phyloP scores from a whole-genome alignment of 1,140 invertebrate species.

The Hestina assimilis region DNA sequence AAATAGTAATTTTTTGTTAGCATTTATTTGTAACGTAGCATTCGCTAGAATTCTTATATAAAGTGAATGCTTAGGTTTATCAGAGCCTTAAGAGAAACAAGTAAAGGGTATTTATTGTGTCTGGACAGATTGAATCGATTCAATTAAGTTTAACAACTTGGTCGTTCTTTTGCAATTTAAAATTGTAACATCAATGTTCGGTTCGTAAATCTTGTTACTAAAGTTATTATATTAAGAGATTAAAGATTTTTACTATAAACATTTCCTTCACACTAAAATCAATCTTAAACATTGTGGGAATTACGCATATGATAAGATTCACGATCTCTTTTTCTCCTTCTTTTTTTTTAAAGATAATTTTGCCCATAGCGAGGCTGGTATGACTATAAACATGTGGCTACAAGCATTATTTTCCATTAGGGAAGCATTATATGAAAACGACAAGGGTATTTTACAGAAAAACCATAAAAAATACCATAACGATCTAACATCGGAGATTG shows the following conservation, averaged over 20 bases:
- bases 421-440: no score
- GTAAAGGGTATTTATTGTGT: slow-evolving; percentile 8
- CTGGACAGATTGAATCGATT: slow-evolving; percentile 10
- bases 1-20: background rate
- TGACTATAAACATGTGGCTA: no score
- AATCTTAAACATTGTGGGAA: no score
- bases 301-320: no score
- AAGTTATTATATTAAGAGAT: background rate
- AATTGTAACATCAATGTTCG: background rate
- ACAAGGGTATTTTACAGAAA: no score
- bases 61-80: background rate
- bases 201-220: background rate
- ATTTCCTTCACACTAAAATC: background rate
- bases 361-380: no score
- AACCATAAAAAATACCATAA: no score
- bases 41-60: background rate
- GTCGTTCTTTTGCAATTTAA: slow-evolving; percentile 3
- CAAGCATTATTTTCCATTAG: no score
- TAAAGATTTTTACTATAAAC: background rate
- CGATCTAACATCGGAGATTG: no score
- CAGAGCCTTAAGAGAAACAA: background rate
- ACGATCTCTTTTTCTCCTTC: no score
- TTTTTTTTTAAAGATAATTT: no score
- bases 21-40: background rate
- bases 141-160: slow-evolving; percentile 18